Evolutionary conservation across 2,113 vertebrate species (phyloP).

Genomic region (Suncus etruscus): DNA sequence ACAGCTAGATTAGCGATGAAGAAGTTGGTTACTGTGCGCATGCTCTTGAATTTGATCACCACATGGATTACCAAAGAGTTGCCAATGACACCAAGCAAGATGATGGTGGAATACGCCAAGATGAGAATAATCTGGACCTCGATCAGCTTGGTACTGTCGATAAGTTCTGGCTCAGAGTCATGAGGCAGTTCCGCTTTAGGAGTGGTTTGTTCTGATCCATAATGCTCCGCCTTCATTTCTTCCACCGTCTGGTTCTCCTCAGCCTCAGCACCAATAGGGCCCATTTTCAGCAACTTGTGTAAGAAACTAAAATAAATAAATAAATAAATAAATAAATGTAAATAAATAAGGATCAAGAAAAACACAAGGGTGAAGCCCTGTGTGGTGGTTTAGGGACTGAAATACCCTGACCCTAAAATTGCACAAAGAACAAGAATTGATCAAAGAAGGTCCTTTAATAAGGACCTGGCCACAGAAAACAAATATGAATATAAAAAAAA

Average conservation of each 20-base stretch:
- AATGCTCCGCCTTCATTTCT: conserved; percentile 81
- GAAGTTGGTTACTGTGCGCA: conserved; percentile 96
- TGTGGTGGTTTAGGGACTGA: neutral
- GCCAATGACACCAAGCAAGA: conserved; percentile 93
- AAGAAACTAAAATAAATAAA: conserved; percentile 37
- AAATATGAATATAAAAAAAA: neutral
- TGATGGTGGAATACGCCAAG: conserved; percentile 95
- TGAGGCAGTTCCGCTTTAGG: conserved; percentile 79
- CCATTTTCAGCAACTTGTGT: conserved; percentile 77
- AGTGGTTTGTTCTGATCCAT: conserved; percentile 78
- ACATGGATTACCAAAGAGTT: conserved; percentile 96
- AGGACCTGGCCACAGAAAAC: neutral
- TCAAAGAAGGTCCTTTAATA: neutral
- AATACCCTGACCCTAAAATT: neutral
- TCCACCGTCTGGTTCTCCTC: conserved; percentile 87
- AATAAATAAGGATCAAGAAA: neutral
- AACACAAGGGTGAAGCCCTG: neutral
- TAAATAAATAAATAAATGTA: neutral
- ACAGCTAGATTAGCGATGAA: conserved; percentile 97
- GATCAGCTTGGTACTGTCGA: conserved; percentile 93
- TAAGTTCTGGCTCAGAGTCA: conserved; percentile 87
- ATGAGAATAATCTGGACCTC: conserved; percentile 94
- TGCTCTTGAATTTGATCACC: conserved; percentile 94
- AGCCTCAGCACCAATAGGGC: conserved; percentile 82
- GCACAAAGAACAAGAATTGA: neutral